Base-by-base conservation (phyloP, 2,888 invertebrate genomes). In the Amphiduros pacificus region DNA sequence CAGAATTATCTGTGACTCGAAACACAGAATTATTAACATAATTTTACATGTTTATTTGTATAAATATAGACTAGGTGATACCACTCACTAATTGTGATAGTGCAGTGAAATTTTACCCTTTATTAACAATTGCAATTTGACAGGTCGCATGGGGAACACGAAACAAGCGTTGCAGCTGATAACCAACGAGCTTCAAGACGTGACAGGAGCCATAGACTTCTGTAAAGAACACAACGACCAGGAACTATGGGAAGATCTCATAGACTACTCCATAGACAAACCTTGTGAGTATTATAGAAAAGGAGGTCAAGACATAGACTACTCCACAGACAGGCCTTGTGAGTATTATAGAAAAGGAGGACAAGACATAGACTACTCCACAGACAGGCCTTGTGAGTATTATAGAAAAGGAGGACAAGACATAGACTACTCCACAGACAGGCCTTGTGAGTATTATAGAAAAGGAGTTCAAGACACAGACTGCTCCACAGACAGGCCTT, bases 191-290 rank as follows among this genome's bases (percentile, higher is more conserved):
- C 84, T 96, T 52, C 88, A 90, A 70, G 92, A 97, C 77, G 93
- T 98, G 76, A 89, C 93, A 74, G 90, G 92, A 84, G 98, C 98
- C 0, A 94, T 99, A 59, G 90, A 90, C 61, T 98, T 98, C 85
- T 98, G 97, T 81, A 94, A 94, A 81, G 94, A 97, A 77, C 94
- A 96, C 77, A 91, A 94, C 74, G 97, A 97, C 80, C 87, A 88
- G 28, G 96, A 97, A 77, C 84, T 98, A 26, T 98, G 98, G 98
- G 82, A 85, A 55, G 92, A 94, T 78, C 87, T 98, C 22, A 93
- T 98, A 61, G 88, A 90, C 71, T 90, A 91, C 78, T 92, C 94
- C 0, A 86, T 94, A 3, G 88, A 92, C 73, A 92, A 92, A 77
- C 94, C 96, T 14, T 89, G 91, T 87, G 74, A 50, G 67, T 62